Evolutionary conservation across 1,140 invertebrate species (phyloP).

Genomic region (Zaprionus ghesquierei): DNA sequence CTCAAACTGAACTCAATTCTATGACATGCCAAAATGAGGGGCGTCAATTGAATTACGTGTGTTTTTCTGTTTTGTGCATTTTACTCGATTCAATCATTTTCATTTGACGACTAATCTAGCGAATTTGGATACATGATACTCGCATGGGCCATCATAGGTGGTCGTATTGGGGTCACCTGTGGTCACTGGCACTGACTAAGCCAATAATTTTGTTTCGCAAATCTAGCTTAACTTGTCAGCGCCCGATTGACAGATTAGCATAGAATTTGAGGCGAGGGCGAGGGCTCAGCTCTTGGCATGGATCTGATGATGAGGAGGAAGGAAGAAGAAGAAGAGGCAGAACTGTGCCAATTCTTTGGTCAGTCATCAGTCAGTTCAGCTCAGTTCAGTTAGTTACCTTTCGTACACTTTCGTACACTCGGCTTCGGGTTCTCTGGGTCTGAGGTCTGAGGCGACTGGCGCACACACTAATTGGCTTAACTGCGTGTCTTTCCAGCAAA

Average conservation of each 20-base stretch:
- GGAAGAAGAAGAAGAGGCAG: slow-evolving; percentile 38
- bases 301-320: slow-evolving; percentile 50
- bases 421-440: not conserved
- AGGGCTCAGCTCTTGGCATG: slow-evolving; percentile 24
- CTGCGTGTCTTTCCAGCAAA: slow-evolving; percentile 61
- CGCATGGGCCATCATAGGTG: slow-evolving; percentile 2
- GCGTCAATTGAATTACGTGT: slow-evolving; percentile 58
- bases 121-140: not conserved
- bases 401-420: slow-evolving; percentile 10
- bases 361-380: slow-evolving; percentile 57
- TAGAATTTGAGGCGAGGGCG: slow-evolving; percentile 39
- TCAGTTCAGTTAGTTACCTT: slow-evolving; percentile 71
- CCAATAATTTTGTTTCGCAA: slow-evolving; percentile 59
- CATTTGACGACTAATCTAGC: slow-evolving; percentile 37
- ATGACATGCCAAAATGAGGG: slow-evolving; percentile 39
- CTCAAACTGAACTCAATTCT: slow-evolving; percentile 33
- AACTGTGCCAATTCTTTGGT: slow-evolving; percentile 75
- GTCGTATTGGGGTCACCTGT: slow-evolving; percentile 49
- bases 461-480: slow-evolving; percentile 68
- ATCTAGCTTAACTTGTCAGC: slow-evolving; percentile 68
- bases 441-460: slow-evolving; percentile 15
- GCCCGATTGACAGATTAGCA: slow-evolving; percentile 69
- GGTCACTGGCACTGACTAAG: slow-evolving; percentile 46
- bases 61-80: slow-evolving; percentile 11
- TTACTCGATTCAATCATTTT: slow-evolving; percentile 16